Conservation (phyloP, 2,888 invertebrate genomes). For the Diarsia brunnea region DNA sequence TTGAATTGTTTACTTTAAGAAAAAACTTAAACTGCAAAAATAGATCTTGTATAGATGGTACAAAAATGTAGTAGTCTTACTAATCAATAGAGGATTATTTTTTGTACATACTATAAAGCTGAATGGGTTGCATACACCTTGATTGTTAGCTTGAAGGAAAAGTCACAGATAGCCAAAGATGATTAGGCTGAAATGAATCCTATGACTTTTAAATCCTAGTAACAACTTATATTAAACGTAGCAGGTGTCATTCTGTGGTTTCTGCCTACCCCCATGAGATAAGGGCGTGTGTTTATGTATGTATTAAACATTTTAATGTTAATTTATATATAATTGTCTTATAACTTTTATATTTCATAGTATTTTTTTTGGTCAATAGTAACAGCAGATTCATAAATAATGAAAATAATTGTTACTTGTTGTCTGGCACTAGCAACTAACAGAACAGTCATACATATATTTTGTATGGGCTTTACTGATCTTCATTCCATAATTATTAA, state of each 20-base stretch:
- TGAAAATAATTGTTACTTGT: conserved; percentile 52
- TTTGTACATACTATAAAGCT: conserved; percentile 8
- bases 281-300: too few relatives aligned
- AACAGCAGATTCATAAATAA: conserved; percentile 45
- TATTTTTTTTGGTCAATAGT: conserved; percentile 31
- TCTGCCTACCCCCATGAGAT: too few relatives aligned
- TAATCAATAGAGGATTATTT: conserved; percentile 1
- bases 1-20: neutral
- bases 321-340: neutral
- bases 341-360: conserved; percentile 14
- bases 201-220: neutral
- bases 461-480: conserved; percentile 73
- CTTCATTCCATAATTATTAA: conserved; percentile 78
- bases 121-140: too few relatives aligned
- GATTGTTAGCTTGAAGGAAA: too few relatives aligned
- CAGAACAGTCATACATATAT: conserved; percentile 45
- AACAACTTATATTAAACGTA: neutral
- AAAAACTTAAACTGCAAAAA: neutral
- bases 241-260: too few relatives aligned
- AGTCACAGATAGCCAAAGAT: too few relatives aligned
- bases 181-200: neutral
- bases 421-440: conserved; percentile 57
- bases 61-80: neutral
- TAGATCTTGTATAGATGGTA: neutral
- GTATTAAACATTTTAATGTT: neutral